These are phyloP conservation scores for Microcebus murinus DNA, from an alignment of 2,113 vertebrate species.

Conservation along the genomic window DNA sequence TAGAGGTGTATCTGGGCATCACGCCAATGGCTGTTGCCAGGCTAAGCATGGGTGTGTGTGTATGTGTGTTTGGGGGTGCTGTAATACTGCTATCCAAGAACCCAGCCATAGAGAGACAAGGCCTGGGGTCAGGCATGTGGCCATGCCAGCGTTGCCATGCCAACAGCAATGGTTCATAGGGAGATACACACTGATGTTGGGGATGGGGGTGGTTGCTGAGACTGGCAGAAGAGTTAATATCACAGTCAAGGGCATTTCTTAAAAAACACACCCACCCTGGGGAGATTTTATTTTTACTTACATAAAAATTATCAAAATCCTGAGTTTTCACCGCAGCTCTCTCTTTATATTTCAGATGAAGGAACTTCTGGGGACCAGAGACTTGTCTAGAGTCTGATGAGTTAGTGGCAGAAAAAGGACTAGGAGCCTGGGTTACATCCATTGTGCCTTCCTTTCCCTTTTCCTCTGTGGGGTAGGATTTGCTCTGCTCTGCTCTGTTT, in stretches of 20 bases:
- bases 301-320: not conserved
- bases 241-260: not conserved
- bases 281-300: not conserved
- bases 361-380: not conserved
- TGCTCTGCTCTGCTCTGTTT: not conserved
- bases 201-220: not conserved
- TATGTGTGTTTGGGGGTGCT: too few species aligned
- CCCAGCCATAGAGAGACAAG: not conserved
- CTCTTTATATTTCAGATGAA: not conserved
- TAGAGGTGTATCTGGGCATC: not conserved
- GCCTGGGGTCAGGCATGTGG: not conserved
- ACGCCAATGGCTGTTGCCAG: not conserved
- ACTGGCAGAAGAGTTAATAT: not conserved
- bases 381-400: not conserved
- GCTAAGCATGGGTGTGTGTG: not conserved
- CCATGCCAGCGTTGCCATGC: not conserved
- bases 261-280: not conserved
- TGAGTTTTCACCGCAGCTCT: not conserved
- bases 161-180: not conserved
- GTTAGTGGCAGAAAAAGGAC: not conserved
- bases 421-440: not conserved
- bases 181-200: not conserved
- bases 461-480: not conserved
- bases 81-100: not conserved
- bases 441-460: not conserved